Evolutionary conservation across 2,113 vertebrate genomes (phyloP).

Genomic region (Phylloscopus trochilus): DNA sequence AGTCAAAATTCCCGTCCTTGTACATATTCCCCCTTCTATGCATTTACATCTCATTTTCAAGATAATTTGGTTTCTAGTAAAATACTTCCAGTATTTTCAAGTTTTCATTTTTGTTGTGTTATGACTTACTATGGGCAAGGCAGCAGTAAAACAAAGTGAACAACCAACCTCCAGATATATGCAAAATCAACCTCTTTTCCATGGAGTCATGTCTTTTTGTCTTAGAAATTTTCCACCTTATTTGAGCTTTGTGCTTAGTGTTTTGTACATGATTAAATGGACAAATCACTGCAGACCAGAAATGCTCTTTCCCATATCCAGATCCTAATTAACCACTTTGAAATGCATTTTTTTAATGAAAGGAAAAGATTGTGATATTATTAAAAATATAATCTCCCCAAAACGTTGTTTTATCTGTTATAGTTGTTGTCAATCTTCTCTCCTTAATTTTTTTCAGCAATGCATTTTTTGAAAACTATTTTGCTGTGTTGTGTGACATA

Average conservation of each 20-base stretch:
- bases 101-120: slow-evolving; percentile 17
- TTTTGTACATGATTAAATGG: slow-evolving; percentile 36
- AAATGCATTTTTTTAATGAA: not conserved
- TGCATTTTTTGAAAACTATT: not conserved
- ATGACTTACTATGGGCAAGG: not conserved
- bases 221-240: slow-evolving; percentile 20
- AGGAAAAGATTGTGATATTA: not conserved
- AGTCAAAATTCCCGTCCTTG: not conserved
- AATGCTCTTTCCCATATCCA: not conserved
- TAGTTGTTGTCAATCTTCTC: not conserved
- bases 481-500: not conserved
- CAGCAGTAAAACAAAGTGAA: not conserved
- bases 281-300: slow-evolving; percentile 15
- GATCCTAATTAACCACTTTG: not conserved
- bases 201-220: slow-evolving; percentile 1
- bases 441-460: not conserved
- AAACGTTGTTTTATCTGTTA: not conserved
- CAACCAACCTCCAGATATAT: not conserved
- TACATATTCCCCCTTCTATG: not conserved
- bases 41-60: slow-evolving; percentile 13
- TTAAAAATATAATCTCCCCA: not conserved
- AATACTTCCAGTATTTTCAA: slow-evolving; percentile 2
- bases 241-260: not conserved
- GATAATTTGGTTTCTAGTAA: not conserved
- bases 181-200: slow-evolving; percentile 53